Evolutionary conservation across 2,888 invertebrate species (phyloP).

Genomic region (Cheilosia scutellata): DNA sequence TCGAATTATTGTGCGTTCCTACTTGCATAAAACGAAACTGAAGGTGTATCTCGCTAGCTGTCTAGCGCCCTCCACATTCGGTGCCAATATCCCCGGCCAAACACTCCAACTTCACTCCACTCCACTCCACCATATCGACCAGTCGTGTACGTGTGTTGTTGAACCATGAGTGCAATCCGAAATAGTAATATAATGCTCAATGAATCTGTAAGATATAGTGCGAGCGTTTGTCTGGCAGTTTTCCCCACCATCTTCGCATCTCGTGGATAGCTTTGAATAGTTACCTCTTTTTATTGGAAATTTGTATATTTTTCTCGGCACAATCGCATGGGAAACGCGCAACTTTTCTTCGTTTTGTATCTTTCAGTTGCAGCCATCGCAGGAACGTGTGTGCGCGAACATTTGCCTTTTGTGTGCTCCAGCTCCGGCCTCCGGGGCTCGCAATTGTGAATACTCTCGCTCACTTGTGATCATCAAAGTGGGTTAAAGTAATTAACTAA

Average conservation of each 20-base stretch:
- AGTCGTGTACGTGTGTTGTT: slow-evolving; percentile 47
- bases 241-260: neutral
- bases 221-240: slow-evolving; percentile 5
- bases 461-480: slow-evolving; percentile 42
- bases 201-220: slow-evolving; percentile 62
- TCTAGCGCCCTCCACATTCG: slow-evolving; percentile 45
- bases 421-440: neutral
- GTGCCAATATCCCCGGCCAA: slow-evolving; percentile 48
- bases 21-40: slow-evolving; percentile 52
- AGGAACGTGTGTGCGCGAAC: slow-evolving; percentile 20
- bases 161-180: slow-evolving; percentile 69
- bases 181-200: slow-evolving; percentile 69
- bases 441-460: neutral
- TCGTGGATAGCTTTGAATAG: slow-evolving; percentile 41
- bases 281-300: slow-evolving; percentile 41
- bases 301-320: slow-evolving; percentile 28
- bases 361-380: slow-evolving; percentile 5
- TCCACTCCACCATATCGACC: slow-evolving; percentile 31
- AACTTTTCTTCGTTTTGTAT: slow-evolving; percentile 8
- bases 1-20: slow-evolving; percentile 58
- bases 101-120: neutral
- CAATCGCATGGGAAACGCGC: slow-evolving; percentile 26
- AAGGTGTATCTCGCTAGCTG: slow-evolving; percentile 54
- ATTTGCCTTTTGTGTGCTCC: neutral
- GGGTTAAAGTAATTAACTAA: slow-evolving; percentile 73